Percentiles rank a stretch among this genome's conserved stretches.
These are phyloP conservation scores for Triops cancriformis DNA, from an alignment of 1,140 invertebrate genomes.

Conservation along the genomic window DNA sequence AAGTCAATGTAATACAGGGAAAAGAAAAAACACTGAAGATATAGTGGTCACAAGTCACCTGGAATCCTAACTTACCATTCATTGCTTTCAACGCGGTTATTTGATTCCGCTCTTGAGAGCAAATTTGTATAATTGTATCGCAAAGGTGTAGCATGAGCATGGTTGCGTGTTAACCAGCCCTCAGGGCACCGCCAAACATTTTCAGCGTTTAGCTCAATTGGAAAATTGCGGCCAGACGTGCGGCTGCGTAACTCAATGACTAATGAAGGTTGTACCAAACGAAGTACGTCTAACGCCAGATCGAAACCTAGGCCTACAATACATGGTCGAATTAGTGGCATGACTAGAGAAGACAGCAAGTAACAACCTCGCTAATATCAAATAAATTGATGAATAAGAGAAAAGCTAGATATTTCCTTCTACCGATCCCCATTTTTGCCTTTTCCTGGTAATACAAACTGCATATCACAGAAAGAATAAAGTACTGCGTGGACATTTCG, in stretches of 20 bases:
- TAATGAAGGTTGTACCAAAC: conserved; percentile 34
- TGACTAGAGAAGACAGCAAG: not conserved
- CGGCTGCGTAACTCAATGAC: conserved; percentile 37
- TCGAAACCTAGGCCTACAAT: conserved; percentile 37
- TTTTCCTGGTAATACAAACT: no score
- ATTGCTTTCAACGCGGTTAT: not conserved
- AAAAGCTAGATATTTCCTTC: no score
- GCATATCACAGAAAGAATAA: no score
- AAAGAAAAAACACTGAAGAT: no score
- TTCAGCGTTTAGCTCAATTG: conserved; percentile 27
- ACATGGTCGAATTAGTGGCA: not conserved
- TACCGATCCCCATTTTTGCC: no score
- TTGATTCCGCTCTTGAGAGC: conserved; percentile 19
- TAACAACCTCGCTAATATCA: not conserved
- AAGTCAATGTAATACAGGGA: no score
- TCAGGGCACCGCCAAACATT: conserved; percentile 21
- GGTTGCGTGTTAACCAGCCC: conserved; percentile 18
- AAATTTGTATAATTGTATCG: conserved; percentile 12
- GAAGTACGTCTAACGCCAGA: conserved; percentile 36
- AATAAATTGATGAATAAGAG: no score
- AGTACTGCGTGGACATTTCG: no score
- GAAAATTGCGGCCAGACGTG: conserved; percentile 34
- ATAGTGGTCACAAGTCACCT: no score
- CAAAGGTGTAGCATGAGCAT: not conserved
- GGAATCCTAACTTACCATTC: conserved; percentile 22